phyloP scores from a whole-genome alignment of 2,113 vertebrate species.

The Thamnophis sirtalis region DNA sequence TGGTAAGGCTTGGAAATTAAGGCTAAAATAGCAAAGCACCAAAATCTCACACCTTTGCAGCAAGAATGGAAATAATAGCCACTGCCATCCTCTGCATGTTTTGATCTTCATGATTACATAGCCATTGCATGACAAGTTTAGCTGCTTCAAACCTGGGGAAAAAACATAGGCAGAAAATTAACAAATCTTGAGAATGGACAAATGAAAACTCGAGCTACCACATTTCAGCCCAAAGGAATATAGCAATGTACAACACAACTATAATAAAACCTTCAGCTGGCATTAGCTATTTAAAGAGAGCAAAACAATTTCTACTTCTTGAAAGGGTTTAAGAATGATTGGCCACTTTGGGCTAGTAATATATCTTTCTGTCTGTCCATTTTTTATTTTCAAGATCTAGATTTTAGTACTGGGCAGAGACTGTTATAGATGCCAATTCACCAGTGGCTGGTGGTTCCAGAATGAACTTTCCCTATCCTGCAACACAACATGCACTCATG shows the following conservation, averaged over 20 bases:
- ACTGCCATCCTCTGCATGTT: constrained; percentile 99
- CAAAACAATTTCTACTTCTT: not conserved
- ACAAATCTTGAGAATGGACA: rapidly evolving
- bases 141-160: constrained; percentile 90
- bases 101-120: constrained; percentile 98
- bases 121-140: constrained; percentile 99
- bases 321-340: not conserved
- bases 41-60: constrained; percentile 84
- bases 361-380: not conserved
- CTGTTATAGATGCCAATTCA: not conserved
- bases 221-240: not conserved
- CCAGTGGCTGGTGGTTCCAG: not conserved
- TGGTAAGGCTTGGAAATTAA: not conserved
- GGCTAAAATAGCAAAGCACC: not conserved
- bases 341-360: not conserved
- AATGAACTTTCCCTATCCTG: not conserved
- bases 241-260: not conserved
- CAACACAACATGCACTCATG: not conserved
- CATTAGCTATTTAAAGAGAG: not conserved
- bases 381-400: not conserved
- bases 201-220: not conserved
- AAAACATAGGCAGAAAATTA: constrained; percentile 24
- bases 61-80: constrained; percentile 96
- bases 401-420: not conserved
- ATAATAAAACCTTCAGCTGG: not conserved